Conservation (phyloP, 23 tunicate species). For the Halocynthia aurantium region DNA sequence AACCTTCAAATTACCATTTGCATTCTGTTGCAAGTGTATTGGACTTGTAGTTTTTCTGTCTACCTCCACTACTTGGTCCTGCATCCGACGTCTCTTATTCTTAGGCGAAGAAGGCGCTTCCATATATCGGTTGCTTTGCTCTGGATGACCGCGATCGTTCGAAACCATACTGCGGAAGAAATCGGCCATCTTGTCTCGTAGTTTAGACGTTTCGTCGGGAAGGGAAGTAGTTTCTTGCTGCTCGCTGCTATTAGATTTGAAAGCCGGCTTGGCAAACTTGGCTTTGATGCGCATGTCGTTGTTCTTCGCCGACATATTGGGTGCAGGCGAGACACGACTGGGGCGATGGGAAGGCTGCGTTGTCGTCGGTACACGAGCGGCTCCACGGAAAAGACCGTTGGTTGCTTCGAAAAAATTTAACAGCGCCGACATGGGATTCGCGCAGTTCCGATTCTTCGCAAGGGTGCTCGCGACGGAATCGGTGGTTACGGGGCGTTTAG, state of each 20-base stretch:
- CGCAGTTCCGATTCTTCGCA: background rate
- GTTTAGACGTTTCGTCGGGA: conserved; percentile 7
- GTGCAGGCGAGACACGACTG: background rate
- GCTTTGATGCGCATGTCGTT: background rate
- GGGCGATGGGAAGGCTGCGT: background rate
- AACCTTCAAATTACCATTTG: too few species aligned
- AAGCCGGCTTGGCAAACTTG: background rate
- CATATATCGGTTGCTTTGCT: too few species aligned
- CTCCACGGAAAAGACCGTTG: background rate
- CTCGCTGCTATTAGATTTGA: background rate
- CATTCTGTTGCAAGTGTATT: too few species aligned
- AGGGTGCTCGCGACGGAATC: background rate
- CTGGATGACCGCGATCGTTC: background rate
- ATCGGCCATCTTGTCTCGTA: conserved; percentile 21
- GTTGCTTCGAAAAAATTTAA: conserved; percentile 13
- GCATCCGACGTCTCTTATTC: too few species aligned
- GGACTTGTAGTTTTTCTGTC: too few species aligned
- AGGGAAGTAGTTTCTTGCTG: background rate
- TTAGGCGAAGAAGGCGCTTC: too few species aligned
- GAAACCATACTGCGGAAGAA: conserved; percentile 10
- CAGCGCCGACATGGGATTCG: conserved; percentile 27
- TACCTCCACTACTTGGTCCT: too few species aligned
- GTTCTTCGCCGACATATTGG: background rate
- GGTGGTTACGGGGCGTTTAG: background rate
- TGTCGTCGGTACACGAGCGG: background rate